These are phyloP conservation scores for Paraescarpia echinospica DNA, from an alignment of 1,140 invertebrate genomes.

Conservation along the genomic window DNA sequence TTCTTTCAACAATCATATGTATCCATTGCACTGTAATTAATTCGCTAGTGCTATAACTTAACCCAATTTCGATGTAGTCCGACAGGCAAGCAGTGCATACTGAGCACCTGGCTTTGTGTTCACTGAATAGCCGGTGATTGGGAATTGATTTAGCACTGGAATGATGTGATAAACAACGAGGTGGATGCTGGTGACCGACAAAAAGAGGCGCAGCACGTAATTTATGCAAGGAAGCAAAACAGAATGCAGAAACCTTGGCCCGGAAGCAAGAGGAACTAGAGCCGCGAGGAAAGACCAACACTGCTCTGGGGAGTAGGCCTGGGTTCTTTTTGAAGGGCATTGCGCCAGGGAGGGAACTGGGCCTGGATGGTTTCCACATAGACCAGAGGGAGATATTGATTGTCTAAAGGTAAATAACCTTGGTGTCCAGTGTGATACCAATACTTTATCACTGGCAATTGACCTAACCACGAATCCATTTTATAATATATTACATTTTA, in stretches of 20 bases:
- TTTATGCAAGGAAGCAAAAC: not conserved
- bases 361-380: too few relatives aligned
- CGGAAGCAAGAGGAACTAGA: not conserved
- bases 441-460: too few relatives aligned
- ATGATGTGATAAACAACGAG: not conserved
- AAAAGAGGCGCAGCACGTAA: not conserved
- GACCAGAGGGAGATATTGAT: too few relatives aligned
- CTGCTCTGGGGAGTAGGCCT: not conserved
- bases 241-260: not conserved
- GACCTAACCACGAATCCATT: too few relatives aligned
- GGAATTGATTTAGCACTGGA: not conserved
- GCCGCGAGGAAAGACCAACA: not conserved
- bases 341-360: too few relatives aligned
- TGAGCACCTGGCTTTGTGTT: not conserved
- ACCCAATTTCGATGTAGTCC: not conserved
- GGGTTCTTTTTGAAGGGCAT: too few relatives aligned
- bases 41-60: not conserved
- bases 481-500: too few relatives aligned
- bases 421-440: too few relatives aligned
- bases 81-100: not conserved
- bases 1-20: not conserved
- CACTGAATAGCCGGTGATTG: not conserved
- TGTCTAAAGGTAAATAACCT: too few relatives aligned
- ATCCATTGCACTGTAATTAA: not conserved
- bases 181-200: not conserved